These are phyloP conservation scores for Dipodomys stephensi DNA, from an alignment of 2,113 vertebrate species.

Conservation along the genomic window DNA sequence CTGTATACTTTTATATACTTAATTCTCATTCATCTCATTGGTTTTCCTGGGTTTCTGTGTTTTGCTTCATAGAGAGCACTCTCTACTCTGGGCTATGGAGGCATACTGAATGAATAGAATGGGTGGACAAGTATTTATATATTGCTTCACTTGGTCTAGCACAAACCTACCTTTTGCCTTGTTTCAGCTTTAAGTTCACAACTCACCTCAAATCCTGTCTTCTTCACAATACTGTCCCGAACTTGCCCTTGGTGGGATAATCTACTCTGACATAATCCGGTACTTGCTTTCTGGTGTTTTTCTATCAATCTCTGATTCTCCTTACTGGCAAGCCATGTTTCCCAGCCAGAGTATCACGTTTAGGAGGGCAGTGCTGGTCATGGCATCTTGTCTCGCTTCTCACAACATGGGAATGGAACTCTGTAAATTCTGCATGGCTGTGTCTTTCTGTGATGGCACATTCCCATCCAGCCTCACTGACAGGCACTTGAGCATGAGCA, in stretches of 20 bases:
- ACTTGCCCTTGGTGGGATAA: not conserved
- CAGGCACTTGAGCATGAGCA: not conserved
- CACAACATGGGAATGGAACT: not conserved
- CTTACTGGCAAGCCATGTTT: not conserved
- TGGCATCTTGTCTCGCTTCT: not conserved
- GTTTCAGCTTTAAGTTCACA: slow-evolving; percentile 44
- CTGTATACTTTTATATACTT: not conserved
- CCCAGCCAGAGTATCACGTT: not conserved
- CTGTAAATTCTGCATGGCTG: slow-evolving; percentile 45
- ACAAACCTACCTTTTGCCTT: not conserved
- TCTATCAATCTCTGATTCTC: slow-evolving; percentile 6
- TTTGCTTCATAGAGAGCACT: not conserved
- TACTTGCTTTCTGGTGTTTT: not conserved
- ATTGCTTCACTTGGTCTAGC: not conserved
- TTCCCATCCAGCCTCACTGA: not conserved
- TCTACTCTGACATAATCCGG: not conserved
- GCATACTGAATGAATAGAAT: not conserved
- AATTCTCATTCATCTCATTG: not conserved
- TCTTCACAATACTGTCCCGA: not conserved
- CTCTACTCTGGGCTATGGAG: not conserved
- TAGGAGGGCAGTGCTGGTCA: not conserved
- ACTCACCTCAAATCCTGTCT: not conserved
- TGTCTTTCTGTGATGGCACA: not conserved
- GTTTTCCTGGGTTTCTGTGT: not conserved
- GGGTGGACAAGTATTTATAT: not conserved